Percentiles rank a stretch among this genome's conserved stretches.
Conservation (phyloP, 35 echinoderm and acorn worm species). For the Hemicentrotus pulcherrimus region DNA sequence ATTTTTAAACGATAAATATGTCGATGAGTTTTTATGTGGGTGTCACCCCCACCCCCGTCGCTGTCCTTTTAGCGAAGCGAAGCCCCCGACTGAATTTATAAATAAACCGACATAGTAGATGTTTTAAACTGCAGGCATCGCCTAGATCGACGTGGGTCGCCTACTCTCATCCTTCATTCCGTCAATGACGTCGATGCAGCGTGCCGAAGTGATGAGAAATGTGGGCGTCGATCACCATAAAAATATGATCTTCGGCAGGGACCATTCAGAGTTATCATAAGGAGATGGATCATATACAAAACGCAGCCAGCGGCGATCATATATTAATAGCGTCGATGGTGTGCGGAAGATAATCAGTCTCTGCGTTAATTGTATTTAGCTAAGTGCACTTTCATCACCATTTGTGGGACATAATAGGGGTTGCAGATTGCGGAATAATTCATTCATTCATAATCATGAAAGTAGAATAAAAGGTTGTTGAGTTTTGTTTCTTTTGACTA, state of each 20-base stretch:
- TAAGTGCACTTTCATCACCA: not conserved
- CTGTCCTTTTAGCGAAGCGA: not conserved
- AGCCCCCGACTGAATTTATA: not conserved
- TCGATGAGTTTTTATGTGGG: not conserved
- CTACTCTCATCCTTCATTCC: conserved; percentile 3
- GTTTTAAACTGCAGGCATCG: not conserved
- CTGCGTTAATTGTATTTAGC: not conserved
- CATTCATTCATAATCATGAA: not conserved
- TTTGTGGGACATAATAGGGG: not conserved
- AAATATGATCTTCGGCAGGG: not conserved
- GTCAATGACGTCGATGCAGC: not conserved
- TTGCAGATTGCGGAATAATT: not conserved
- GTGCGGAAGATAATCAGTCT: not conserved
- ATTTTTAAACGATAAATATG: no score
- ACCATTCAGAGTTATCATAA: not conserved
- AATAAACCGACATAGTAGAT: not conserved
- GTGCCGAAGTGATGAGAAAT: not conserved
- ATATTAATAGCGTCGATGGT: not conserved
- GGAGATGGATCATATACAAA: not conserved
- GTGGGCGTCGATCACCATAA: not conserved
- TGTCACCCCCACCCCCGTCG: not conserved
- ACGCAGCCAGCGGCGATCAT: not conserved
- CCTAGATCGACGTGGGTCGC: conserved; percentile 13
- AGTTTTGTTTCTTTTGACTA: no score
- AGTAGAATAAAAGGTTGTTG: no score